Evolutionary conservation across 1,140 invertebrate genomes (phyloP).

Genomic region (Lepidurus couesii): DNA sequence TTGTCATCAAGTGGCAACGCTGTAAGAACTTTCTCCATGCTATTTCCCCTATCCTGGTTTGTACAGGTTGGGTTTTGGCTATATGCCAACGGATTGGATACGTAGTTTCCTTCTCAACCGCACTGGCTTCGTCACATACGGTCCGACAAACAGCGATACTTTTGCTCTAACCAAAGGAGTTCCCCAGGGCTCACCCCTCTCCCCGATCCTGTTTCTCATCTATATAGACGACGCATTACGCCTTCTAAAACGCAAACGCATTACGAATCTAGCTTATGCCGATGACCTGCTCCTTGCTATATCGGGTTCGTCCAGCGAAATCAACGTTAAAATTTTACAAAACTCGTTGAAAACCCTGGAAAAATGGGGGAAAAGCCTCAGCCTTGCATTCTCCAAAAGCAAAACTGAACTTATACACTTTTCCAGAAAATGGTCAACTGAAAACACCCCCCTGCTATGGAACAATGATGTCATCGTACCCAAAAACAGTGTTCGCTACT

Average conservation of each 20-base stretch:
- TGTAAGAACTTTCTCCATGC: too few species aligned
- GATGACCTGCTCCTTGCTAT: constrained; percentile 1
- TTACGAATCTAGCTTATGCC: neutral
- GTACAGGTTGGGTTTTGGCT: too few species aligned
- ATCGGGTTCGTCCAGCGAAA: neutral
- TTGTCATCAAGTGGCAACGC: too few species aligned
- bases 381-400: neutral
- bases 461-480: neutral
- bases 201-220: constrained; percentile 22
- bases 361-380: neutral
- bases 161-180: neutral
- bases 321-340: neutral
- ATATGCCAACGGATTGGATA: neutral
- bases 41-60: too few species aligned
- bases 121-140: neutral
- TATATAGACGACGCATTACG: neutral
- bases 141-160: constrained; percentile 1
- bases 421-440: neutral
- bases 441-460: neutral
- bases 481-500: neutral
- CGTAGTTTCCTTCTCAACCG: neutral
- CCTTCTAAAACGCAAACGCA: neutral
- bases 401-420: constrained; percentile 23
- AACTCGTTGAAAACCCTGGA: neutral
- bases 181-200: constrained; percentile 25